A percentile compares a stretch with the other conserved stretches of the same genome.
phyloP scores from a whole-genome alignment of 2,888 invertebrate genomes.

The Lithophane leautieri region DNA sequence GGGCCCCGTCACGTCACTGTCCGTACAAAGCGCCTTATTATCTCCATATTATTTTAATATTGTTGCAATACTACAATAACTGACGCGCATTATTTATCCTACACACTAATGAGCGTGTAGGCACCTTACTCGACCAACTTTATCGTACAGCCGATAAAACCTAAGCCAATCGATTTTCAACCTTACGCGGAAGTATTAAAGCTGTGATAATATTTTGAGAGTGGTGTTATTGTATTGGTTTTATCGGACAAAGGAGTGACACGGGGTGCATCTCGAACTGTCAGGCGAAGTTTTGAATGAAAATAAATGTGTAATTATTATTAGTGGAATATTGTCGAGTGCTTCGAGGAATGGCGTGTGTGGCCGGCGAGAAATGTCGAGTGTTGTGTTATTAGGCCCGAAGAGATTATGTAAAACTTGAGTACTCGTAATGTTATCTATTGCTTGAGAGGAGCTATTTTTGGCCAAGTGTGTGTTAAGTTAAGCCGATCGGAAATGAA shows the following conservation, averaged over 20 bases:
- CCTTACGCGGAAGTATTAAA: conserved; percentile 63
- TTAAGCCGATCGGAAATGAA: conserved; percentile 20
- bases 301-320: conserved; percentile 88
- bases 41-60: conserved; percentile 88
- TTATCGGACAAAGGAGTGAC: conserved; percentile 81
- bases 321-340: conserved; percentile 80
- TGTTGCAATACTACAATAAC: conserved; percentile 86
- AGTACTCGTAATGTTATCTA: conserved; percentile 40
- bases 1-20: conserved; percentile 52
- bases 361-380: conserved; percentile 69
- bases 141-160: conserved; percentile 41
- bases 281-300: conserved; percentile 85
- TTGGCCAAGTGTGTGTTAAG: conserved; percentile 30
- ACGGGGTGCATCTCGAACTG: conserved; percentile 86
- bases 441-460: conserved; percentile 36
- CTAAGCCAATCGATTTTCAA: conserved; percentile 59
- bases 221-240: conserved; percentile 66
- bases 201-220: conserved; percentile 12
- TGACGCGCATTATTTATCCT: conserved; percentile 81
- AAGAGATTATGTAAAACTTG: conserved; percentile 61
- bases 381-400: conserved; percentile 82
- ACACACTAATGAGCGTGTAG: conserved; percentile 89
- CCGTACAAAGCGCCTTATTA: conserved; percentile 84
- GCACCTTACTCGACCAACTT: conserved; percentile 78
- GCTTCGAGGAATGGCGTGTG: conserved; percentile 81